Evolutionary conservation across 92 coral and sea anemone species (phyloP).

Genomic region (Porites rus): DNA sequence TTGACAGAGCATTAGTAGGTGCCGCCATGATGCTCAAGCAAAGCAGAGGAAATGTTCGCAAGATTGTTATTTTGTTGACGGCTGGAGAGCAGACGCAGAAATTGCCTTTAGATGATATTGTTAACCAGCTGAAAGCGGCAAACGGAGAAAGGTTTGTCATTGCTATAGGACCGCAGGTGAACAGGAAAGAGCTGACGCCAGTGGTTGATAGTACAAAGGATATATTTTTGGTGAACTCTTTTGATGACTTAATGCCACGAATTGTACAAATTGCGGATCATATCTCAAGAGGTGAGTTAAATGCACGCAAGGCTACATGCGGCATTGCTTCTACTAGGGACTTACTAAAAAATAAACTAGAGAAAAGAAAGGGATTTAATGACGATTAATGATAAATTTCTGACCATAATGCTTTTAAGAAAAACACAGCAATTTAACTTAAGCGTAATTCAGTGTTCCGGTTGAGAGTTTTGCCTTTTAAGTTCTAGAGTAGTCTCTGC

Average conservation of each 20-base stretch:
- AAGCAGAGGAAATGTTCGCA: conserved; percentile 62
- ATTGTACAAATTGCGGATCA: conserved; percentile 35
- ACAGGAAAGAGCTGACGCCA: conserved; percentile 57
- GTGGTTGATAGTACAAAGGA: conserved; percentile 71
- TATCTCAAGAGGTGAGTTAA: conserved; percentile 39
- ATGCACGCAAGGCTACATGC: too few relatives aligned
- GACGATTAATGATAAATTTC: too few relatives aligned
- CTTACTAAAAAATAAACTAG: too few relatives aligned
- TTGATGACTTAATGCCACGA: conserved; percentile 33
- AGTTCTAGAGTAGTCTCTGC: too few relatives aligned
- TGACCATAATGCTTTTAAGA: too few relatives aligned
- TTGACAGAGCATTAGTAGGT: conserved; percentile 65
- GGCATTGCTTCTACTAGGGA: too few relatives aligned
- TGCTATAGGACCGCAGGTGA: conserved; percentile 75
- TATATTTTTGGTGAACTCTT: conserved; percentile 52
- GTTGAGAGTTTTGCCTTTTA: too few relatives aligned
- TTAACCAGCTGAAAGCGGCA: conserved; percentile 49
- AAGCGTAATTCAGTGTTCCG: too few relatives aligned
- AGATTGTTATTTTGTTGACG: conserved; percentile 66
- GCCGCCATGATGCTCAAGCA: conserved; percentile 37
- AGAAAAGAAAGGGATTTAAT: too few relatives aligned
- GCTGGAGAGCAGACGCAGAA: conserved; percentile 57
- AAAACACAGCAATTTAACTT: too few relatives aligned
- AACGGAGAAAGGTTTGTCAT: conserved; percentile 80
- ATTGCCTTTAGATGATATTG: conserved; percentile 45